These are phyloP conservation scores for Ichneumoninae sp. DNA, from an alignment of 2,888 invertebrate genomes.

Conservation along the genomic window DNA sequence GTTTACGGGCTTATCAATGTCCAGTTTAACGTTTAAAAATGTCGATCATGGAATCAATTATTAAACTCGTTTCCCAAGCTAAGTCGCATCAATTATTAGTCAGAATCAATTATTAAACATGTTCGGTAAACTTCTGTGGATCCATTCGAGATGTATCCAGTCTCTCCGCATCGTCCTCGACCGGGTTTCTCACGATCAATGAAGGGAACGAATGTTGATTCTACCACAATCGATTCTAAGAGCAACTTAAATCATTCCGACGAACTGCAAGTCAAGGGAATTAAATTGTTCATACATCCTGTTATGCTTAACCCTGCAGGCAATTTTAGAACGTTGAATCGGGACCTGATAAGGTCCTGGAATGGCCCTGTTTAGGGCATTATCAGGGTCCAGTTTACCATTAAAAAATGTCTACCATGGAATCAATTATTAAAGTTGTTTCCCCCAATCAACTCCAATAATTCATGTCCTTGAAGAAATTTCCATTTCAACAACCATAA, in stretches of 20 bases:
- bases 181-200: neutral
- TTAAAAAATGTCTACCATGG: too few relatives aligned
- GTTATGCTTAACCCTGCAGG: neutral
- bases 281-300: neutral
- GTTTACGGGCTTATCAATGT: too few relatives aligned
- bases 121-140: conserved; percentile 10
- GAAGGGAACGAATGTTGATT: neutral
- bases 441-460: neutral
- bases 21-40: too few relatives aligned
- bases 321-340: too few relatives aligned
- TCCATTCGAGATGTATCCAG: neutral
- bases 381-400: too few relatives aligned
- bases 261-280: neutral
- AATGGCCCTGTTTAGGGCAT: too few relatives aligned
- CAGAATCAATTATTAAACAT: neutral
- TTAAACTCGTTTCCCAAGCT: neutral
- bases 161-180: neutral
- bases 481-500: neutral
- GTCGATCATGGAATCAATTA: too few relatives aligned
- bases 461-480: neutral
- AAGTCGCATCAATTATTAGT: neutral
- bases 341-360: too few relatives aligned
- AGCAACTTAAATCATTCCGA: neutral
- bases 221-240: neutral
- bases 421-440: neutral